These are phyloP conservation scores for Tenodera sinensis DNA, from an alignment of 2,888 invertebrate species.

Conservation along the genomic window DNA sequence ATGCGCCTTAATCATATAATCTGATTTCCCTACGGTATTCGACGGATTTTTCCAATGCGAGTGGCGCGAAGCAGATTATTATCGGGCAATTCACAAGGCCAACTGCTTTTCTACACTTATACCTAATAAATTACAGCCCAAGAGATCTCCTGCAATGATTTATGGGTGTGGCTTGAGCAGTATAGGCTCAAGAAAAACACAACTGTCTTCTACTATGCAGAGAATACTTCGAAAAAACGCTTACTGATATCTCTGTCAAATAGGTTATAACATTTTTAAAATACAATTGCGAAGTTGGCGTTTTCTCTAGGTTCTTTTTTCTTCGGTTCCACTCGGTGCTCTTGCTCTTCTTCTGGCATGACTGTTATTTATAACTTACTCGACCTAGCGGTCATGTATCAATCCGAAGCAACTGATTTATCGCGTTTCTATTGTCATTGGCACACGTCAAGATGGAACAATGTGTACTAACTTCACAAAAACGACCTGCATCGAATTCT, in stretches of 20 bases:
- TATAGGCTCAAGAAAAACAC: background rate
- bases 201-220: background rate
- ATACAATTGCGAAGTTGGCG: background rate
- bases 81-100: background rate
- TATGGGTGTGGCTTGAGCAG: background rate
- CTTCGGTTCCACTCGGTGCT: background rate
- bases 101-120: background rate
- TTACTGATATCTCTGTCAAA: background rate
- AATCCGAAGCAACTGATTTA: background rate
- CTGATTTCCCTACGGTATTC: too few species aligned
- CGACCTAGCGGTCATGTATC: background rate
- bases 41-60: background rate
- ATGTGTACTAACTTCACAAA: background rate
- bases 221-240: background rate
- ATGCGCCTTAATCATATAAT: too few species aligned
- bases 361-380: slow-evolving; percentile 10
- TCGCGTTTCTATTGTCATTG: slow-evolving; percentile 1
- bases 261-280: background rate
- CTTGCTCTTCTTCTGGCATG: background rate
- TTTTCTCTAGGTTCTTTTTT: background rate
- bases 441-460: background rate
- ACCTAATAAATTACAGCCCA: background rate
- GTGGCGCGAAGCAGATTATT: background rate
- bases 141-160: background rate
- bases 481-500: background rate